Evolutionary conservation across 1,140 invertebrate genomes (phyloP).

Genomic region (Helicoverpa zea): DNA sequence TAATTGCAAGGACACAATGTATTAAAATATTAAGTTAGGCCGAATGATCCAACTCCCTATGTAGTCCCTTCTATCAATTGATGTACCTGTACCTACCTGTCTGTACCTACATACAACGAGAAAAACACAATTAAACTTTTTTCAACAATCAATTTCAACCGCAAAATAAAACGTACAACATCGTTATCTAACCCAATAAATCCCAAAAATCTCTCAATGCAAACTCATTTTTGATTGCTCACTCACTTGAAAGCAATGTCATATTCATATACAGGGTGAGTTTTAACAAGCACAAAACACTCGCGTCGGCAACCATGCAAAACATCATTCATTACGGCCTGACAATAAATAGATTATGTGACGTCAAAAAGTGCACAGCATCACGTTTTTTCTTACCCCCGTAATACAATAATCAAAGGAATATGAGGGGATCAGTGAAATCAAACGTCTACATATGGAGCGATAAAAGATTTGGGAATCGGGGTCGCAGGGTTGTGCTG

Average conservation of each 20-base stretch:
- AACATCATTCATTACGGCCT: constrained; percentile 79
- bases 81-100: not conserved
- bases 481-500: constrained; percentile 66
- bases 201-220: constrained; percentile 41
- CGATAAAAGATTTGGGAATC: constrained; percentile 78
- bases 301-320: constrained; percentile 68
- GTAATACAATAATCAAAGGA: constrained; percentile 85
- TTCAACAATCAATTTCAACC: not conserved
- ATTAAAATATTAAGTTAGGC: too few relatives aligned
- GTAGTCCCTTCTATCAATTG: too few relatives aligned
- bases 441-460: constrained; percentile 82
- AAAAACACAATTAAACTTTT: too few relatives aligned
- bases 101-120: not conserved
- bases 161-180: constrained; percentile 41
- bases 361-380: constrained; percentile 80
- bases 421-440: constrained; percentile 79
- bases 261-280: constrained; percentile 61
- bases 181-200: constrained; percentile 38
- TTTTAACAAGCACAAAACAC: constrained; percentile 66
- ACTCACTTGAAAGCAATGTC: constrained; percentile 62
- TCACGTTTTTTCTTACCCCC: constrained; percentile 73
- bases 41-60: too few relatives aligned
- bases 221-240: constrained; percentile 65
- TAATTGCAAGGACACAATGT: too few relatives aligned
- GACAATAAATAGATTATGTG: constrained; percentile 83